These are phyloP conservation scores for Natator depressus DNA, from an alignment of 2,113 vertebrate species.

Conservation along the genomic window DNA sequence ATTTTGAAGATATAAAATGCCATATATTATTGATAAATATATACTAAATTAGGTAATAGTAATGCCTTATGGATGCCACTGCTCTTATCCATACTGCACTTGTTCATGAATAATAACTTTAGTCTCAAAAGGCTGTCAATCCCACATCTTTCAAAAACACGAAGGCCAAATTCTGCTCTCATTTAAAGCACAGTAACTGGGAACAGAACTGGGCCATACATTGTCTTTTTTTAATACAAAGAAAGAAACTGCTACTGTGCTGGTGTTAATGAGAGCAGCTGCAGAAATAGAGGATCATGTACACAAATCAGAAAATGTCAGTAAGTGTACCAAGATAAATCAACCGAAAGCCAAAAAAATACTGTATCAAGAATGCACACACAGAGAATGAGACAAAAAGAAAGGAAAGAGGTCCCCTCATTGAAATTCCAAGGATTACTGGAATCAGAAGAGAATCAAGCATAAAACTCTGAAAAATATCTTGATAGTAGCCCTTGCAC, in stretches of 20 bases:
- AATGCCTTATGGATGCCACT: fast-evolving
- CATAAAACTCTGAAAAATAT: neutral
- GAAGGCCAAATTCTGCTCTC: fast-evolving
- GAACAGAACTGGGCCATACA: fast-evolving
- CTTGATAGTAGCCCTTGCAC: neutral
- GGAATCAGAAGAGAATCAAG: fast-evolving
- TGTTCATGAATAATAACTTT: neutral
- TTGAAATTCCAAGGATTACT: neutral
- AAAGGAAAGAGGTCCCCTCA: neutral
- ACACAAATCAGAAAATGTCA: neutral
- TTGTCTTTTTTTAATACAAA: neutral
- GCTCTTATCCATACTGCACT: neutral
- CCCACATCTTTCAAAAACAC: no score
- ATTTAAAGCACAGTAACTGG: fast-evolving
- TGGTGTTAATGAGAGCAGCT: neutral
- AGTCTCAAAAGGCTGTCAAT: neutral
- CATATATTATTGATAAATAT: neutral
- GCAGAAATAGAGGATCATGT: fast-evolving
- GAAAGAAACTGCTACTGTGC: neutral
- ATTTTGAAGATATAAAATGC: neutral
- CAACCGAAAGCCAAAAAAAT: neutral
- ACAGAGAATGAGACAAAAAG: neutral
- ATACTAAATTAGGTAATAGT: neutral
- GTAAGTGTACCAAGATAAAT: neutral
- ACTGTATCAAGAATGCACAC: neutral